Evolutionary conservation across 2,888 invertebrate genomes (phyloP), one percentile per base, ranked within the genome.

Genomic region (Leptarthrus brevirostris): DNA sequence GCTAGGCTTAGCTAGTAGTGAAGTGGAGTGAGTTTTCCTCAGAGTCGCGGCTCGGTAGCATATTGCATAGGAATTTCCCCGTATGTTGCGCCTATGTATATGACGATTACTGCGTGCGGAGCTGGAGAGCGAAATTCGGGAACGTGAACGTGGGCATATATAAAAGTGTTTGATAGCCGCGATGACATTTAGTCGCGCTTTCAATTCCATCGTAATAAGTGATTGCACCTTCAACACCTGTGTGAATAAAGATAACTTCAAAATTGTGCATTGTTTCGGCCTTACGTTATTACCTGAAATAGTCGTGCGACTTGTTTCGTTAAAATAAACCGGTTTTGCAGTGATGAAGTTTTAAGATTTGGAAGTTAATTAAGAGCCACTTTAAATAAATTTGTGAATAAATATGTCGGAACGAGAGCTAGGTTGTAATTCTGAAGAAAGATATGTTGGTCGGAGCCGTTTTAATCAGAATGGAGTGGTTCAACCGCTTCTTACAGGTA

Each of bases 401-500:
- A 14, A 52, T 20, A 83, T 84, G 85, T 81, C 82, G 79, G 84
- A 84, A 78, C 81, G 81, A 77, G 82, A 84, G 79, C 77, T 81
- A 61, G 78, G 80, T 76, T 81, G 80, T 76, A 81, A 81, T 77
- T 76, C 81, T 52, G 80, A 79, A 72, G 81, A 81, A 24, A 71
- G 81, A 77, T 83, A 82, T 80, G 81, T 82, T 80, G 82, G 82
- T 79, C 83, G 83, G 72, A 83, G 82, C 52, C 80, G 82, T 20
- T 82, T 81, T 79, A 85, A 85, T 78, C 83, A 84, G 77, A 85
- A 85, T 81, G 85, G 83, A 79, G 92, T 96, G 81, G 93, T 96
- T 78, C 96, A 95, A 86, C 95, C 96, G 70, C 88, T 96, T 76
- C 89, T 96, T 76, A 96, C 96, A 85, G 96, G 96, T 95, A 86